Base-by-base conservation (phyloP, 2,113 vertebrate species). In the Takifugu bimaculatus region DNA sequence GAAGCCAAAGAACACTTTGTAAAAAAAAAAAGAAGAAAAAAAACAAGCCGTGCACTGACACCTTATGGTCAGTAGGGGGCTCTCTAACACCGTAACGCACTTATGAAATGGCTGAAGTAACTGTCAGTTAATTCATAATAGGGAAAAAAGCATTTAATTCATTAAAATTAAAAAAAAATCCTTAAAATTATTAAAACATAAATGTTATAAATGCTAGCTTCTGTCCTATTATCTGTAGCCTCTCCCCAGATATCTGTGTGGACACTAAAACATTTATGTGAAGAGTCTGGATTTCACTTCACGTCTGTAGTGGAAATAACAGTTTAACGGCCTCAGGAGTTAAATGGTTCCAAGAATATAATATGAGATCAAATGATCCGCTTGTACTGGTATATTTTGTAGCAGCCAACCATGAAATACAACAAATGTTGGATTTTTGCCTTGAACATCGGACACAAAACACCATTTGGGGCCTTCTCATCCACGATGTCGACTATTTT, bases 51-150 rank as follows among this genome's bases (percentile, higher is more conserved):
- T 11, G 50, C 58, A 79, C 32, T 57, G 39, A 26, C 59, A 57
- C 58, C n/a, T 5, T 50, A 29, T 68, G 50, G 67, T 25, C 87
- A 70, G 65, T 63, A 86, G 88, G 58, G 86, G 83, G 80, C 83
- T 27, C 77, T 77, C 6, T 60, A 55, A 66, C 25, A 70, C 73
- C 68, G 82, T 47, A 51, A 28, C 35, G 62, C 15, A 62, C 4
- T 5, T 29, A 4, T 13, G 26, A 26, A 11, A 3, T 4, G 26
- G 11, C 10, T 26, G 10, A 4, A 49, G 25, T 49, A 45, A 13
- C 11, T 45, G 13, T 3, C 43, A 45, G 44, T 15, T 15, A n/a
- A 10, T 13, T 4, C 3, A 11, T 4, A 52, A 27, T 10, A 28
- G 13, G 6, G 13, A 11, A 28, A 28, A 12, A 7, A 27, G 6